These are phyloP conservation scores for Allolobophora icterica DNA, from an alignment of 2,888 invertebrate species.

Conservation along the genomic window DNA sequence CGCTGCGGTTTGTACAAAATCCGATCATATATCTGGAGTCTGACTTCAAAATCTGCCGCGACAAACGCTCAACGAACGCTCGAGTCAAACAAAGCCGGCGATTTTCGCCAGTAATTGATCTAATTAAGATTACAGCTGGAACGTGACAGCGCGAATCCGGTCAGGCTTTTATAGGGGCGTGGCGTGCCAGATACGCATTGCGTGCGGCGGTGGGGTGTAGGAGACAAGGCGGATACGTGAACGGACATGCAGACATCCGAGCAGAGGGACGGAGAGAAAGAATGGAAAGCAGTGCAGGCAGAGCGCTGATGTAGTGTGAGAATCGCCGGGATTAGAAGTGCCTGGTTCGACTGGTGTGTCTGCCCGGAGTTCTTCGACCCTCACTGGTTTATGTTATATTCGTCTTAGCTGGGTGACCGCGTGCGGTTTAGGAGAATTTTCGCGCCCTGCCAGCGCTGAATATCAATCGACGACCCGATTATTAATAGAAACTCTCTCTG, in stretches of 20 bases:
- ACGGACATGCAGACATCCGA: neutral
- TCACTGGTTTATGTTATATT: neutral
- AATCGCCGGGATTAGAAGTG: neutral
- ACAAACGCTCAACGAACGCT: neutral
- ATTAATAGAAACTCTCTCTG: slow-evolving; percentile 1
- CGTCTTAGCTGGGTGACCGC: slow-evolving; percentile 11
- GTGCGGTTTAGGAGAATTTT: neutral
- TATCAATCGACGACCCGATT: neutral
- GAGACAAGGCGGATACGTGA: neutral
- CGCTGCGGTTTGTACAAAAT: neutral
- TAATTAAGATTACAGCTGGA: slow-evolving; percentile 12
- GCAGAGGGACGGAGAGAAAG: neutral
- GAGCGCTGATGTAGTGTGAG: neutral
- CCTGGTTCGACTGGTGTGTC: neutral
- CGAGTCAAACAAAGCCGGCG: slow-evolving; percentile 17
- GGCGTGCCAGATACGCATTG: neutral
- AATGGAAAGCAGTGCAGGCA: neutral
- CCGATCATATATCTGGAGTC: neutral
- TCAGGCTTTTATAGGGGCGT: neutral
- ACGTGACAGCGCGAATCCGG: neutral
- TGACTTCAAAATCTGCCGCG: neutral
- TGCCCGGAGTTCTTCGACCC: neutral
- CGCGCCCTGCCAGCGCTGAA: neutral
- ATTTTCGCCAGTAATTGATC: slow-evolving; percentile 17
- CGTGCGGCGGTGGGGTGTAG: neutral